These are phyloP conservation scores for Eupithecia pulchellata DNA, from an alignment of 2,888 invertebrate species.

Conservation along the genomic window DNA sequence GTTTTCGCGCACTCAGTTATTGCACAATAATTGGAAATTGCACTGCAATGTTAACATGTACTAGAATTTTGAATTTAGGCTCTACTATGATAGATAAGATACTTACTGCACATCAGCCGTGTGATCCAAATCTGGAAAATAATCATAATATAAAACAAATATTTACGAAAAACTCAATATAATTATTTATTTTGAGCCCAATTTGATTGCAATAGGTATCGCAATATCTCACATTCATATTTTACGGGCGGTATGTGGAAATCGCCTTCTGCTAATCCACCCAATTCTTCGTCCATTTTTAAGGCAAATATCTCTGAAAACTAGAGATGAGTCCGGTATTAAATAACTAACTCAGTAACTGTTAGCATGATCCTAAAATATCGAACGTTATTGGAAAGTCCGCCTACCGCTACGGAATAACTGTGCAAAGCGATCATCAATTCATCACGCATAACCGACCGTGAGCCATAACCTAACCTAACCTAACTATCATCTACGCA, in stretches of 20 bases:
- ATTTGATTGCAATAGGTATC: background rate
- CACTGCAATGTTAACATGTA: background rate
- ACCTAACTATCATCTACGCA: no score
- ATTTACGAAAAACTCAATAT: background rate
- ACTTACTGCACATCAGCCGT: slow-evolving; percentile 99
- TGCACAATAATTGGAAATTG: background rate
- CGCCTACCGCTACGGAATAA: no score
- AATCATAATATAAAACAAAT: background rate
- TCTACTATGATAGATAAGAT: background rate
- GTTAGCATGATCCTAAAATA: no score
- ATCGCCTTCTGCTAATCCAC: slow-evolving; percentile 86
- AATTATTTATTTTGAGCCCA: background rate
- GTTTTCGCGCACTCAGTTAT: background rate
- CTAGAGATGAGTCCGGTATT: no score
- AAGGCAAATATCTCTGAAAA: background rate
- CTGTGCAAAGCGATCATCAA: no score
- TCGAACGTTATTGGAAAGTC: no score
- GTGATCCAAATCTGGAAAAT: slow-evolving; percentile 94
- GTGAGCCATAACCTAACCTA: no score
- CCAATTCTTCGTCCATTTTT: slow-evolving; percentile 75
- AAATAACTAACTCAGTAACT: no score
- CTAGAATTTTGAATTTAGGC: background rate
- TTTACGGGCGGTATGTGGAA: slow-evolving; percentile 87
- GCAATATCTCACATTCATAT: slow-evolving; percentile 89
- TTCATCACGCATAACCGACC: no score